Evolutionary conservation across 2,113 vertebrate species (phyloP).

Genomic region (Athene noctua): DNA sequence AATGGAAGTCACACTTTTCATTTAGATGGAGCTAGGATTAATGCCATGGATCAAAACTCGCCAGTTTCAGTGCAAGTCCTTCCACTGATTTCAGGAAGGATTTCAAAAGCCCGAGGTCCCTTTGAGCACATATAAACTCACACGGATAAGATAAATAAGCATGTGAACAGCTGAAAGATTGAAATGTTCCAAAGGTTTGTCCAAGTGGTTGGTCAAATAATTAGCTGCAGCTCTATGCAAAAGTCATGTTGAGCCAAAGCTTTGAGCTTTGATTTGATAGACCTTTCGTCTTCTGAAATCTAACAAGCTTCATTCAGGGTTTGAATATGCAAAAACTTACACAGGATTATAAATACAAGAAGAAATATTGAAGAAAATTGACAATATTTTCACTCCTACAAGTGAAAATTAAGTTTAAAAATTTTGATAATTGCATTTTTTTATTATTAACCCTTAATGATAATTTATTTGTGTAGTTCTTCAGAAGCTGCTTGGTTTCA

Average conservation of each 20-base stretch:
- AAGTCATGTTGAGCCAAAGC: constrained; percentile 44
- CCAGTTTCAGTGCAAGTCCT: neutral
- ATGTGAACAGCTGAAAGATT: neutral
- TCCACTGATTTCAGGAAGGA: neutral
- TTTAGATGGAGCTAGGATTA: neutral
- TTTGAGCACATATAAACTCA: neutral
- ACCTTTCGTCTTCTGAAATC: constrained; percentile 47
- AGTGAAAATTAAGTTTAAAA: constrained; percentile 9
- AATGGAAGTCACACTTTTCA: neutral
- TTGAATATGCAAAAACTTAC: constrained; percentile 63
- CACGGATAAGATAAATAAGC: neutral
- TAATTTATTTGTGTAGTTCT: constrained; percentile 17
- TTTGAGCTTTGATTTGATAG: constrained; percentile 47
- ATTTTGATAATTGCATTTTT: neutral
- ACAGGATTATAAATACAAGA: neutral
- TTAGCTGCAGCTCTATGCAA: constrained; percentile 38
- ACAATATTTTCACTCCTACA: neutral
- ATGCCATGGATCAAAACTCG: neutral
- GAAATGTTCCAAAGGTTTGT: neutral
- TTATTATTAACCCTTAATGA: neutral
- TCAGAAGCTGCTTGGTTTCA: constrained; percentile 35
- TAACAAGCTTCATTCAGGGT: constrained; percentile 45
- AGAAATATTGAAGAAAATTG: neutral
- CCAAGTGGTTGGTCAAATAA: constrained; percentile 13
- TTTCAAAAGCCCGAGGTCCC: neutral